Base-by-base conservation (phyloP, 2,113 vertebrate species). In the Ptilorrhoa leucosticta region DNA sequence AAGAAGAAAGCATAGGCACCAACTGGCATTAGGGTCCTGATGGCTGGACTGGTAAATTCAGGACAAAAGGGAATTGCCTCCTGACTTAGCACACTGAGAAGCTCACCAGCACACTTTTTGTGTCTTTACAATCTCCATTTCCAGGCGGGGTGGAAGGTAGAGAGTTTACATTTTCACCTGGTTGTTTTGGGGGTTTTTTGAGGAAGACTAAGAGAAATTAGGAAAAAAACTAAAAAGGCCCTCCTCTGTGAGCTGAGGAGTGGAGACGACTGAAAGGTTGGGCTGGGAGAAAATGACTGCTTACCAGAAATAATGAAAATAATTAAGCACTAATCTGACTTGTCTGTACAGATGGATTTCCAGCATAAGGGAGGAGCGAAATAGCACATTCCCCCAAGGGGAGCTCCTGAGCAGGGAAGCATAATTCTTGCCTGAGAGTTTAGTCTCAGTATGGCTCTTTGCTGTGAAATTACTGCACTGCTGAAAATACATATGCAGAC, bases 231-330 rank as follows among this genome's bases (percentile, higher is more conserved):
- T 58, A 51, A 30, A 56, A 85, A 73, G 27, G 47, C 13, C 6
- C 5, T 87, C 8, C 7, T 47, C 45, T 83, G 39, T 89, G 61
- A 84, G 15, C 27, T 70, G 10, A 83, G 16, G 51, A 83, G n/a
- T 51, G 26, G 65, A 76, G 31, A 64, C 79, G 61, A 76, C 48
- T 1, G 1, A 79, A 87, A 93, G 20, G 1, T 39, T 89, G 31
- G n/a, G 12, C n/a, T 87, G 37, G 11, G 17, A 83, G 24, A 58
- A 3, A 5, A 90, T 23, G 26, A 58, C 80, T 86, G 8, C 47
- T 89, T 83, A 83, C 15, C 19, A 90, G 47, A 94, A 95, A 77
- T 60, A 78, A 87, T 40, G 33, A 64, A 50, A 94, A 87, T 69
- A 92, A 92, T 71, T 60, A 87, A 78, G 54, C 33, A 42, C 24